Percentiles rank a stretch among this genome's conserved stretches.
Evolutionary conservation across 2,113 vertebrate genomes (phyloP).

Genomic region (Origma solitaria): DNA sequence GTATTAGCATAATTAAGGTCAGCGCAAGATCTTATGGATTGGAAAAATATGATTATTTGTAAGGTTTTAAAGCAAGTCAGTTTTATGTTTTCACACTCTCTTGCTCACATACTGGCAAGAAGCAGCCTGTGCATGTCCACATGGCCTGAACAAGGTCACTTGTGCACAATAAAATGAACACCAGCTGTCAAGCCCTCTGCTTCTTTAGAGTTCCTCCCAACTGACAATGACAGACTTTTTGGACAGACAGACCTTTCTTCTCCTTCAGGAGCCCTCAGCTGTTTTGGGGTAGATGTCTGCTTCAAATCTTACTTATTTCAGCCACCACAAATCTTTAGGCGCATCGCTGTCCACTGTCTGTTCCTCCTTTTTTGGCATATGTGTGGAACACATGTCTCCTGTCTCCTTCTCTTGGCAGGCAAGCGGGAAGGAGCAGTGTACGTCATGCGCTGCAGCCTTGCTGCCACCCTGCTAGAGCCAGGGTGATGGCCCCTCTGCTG

Average conservation of each 20-base stretch:
- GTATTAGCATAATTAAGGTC: not conserved
- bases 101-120: not conserved
- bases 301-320: not conserved
- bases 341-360: not conserved
- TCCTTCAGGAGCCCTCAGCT: not conserved
- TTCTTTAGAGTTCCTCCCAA: not conserved
- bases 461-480: not conserved
- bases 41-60: not conserved
- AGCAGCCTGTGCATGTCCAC: not conserved
- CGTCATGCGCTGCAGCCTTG: rapidly evolving
- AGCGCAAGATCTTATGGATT: not conserved
- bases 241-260: not conserved
- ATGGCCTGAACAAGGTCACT: not conserved
- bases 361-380: not conserved
- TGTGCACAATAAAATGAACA: rapidly evolving
- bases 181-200: not conserved
- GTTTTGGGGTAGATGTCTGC: rapidly evolving
- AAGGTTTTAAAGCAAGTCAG: not conserved
- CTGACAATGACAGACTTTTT: not conserved
- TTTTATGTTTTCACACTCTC: not conserved
- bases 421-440: not conserved
- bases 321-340: not conserved
- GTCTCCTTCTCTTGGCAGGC: not conserved
- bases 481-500: not conserved
- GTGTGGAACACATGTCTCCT: not conserved